These are phyloP conservation scores for Oryzias woworae DNA, from an alignment of 2,113 vertebrate genomes.

Conservation along the genomic window DNA sequence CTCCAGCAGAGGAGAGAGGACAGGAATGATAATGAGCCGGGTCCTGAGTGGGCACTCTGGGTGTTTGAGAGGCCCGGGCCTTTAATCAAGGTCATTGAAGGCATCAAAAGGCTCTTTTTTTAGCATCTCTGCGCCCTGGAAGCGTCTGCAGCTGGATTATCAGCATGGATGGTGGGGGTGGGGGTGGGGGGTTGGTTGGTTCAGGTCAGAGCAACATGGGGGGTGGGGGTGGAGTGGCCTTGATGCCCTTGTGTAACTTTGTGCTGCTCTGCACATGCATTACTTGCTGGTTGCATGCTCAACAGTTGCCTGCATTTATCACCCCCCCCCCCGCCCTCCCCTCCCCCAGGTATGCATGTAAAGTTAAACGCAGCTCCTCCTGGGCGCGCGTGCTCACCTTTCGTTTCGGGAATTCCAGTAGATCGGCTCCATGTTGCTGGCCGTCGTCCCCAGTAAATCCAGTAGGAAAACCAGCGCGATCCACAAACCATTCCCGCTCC, in stretches of 20 bases:
- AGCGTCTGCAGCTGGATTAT: too few species aligned
- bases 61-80: constrained; percentile 34
- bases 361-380: not conserved
- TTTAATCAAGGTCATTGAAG: constrained; percentile 63
- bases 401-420: constrained; percentile 84
- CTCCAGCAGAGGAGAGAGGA: constrained; percentile 35
- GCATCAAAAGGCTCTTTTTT: constrained; percentile 25
- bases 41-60: constrained; percentile 23
- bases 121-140: too few species aligned
- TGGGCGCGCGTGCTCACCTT: constrained; percentile 63
- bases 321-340: not conserved
- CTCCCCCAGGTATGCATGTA: not conserved
- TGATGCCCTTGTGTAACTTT: constrained; percentile 26
- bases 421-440: constrained; percentile 83
- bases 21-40: constrained; percentile 46
- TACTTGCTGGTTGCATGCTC: not conserved
- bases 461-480: constrained; percentile 78
- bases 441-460: constrained; percentile 80
- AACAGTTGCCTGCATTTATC: not conserved
- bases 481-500: constrained; percentile 69
- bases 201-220: too few species aligned
- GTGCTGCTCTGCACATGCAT: constrained; percentile 4
- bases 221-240: not conserved
- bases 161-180: too few species aligned
- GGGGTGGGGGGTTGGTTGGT: too few species aligned